These are phyloP conservation scores for Griposia aprilina DNA, from an alignment of 2,888 invertebrate species.

Conservation along the genomic window DNA sequence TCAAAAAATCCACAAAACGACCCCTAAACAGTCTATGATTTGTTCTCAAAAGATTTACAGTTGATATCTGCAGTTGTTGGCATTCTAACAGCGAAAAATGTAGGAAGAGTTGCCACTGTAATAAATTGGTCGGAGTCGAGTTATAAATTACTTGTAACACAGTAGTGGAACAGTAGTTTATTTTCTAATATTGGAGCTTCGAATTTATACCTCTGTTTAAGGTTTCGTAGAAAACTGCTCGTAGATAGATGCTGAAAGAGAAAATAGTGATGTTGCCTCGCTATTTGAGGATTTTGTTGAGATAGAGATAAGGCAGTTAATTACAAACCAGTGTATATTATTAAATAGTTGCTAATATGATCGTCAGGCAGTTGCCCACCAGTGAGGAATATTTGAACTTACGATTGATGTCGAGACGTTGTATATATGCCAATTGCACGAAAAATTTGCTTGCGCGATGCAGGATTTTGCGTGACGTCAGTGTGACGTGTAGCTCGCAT, in stretches of 20 bases:
- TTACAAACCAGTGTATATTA: neutral
- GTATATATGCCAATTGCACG: too few species aligned
- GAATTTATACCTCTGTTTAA: conserved; percentile 30
- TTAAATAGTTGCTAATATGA: too few species aligned
- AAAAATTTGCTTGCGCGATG: too few species aligned
- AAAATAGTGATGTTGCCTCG: neutral
- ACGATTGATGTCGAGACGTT: too few species aligned
- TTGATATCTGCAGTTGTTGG: conserved; percentile 28
- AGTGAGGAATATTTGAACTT: too few species aligned
- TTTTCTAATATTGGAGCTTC: conserved; percentile 54
- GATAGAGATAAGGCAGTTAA: neutral
- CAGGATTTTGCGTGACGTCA: too few species aligned
- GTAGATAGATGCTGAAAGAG: conserved; percentile 2
- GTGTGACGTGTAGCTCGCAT: too few species aligned
- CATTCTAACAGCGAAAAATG: conserved; percentile 60
- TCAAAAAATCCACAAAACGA: conserved; percentile 9
- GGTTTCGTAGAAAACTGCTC: conserved; percentile 8
- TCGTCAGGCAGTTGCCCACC: too few species aligned
- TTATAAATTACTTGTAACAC: conserved; percentile 38
- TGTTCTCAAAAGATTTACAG: conserved; percentile 54
- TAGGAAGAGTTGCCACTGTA: conserved; percentile 38
- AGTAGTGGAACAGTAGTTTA: conserved; percentile 33
- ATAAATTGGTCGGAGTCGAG: conserved; percentile 36
- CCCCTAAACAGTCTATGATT: conserved; percentile 50
- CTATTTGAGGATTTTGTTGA: neutral